Conservation (phyloP, 2,797 vertebrate genomes). For the Pseudocheirus occidentalis region DNA sequence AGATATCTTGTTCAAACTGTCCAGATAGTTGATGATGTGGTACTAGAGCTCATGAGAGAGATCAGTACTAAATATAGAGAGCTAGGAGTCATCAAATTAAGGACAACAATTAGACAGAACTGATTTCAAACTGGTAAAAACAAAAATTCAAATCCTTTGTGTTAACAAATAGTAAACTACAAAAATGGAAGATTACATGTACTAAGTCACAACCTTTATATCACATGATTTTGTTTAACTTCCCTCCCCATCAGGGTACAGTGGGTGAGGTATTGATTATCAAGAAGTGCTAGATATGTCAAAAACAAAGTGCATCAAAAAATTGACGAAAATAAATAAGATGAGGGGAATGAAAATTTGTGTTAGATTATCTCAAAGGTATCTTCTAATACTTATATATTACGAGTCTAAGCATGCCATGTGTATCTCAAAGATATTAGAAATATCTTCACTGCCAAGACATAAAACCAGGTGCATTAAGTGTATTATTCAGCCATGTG, state of each 20-base stretch:
- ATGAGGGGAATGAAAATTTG: not conserved
- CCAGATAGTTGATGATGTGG: not conserved
- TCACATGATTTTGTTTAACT: not conserved
- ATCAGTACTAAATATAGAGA: not conserved
- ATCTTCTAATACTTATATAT: not conserved
- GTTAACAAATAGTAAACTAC: not conserved
- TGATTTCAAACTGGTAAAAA: not conserved
- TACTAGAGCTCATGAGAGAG: not conserved
- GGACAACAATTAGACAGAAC: not conserved
- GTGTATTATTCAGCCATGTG: not conserved
- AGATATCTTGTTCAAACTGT: not conserved
- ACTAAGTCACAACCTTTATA: not conserved
- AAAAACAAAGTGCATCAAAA: not conserved
- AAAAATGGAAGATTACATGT: not conserved
- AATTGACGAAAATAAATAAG: not conserved
- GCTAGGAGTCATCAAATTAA: not conserved
- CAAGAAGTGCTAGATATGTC: not conserved
- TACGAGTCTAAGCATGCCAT: not conserved
- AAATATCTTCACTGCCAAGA: not conserved
- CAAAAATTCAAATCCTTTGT: not conserved
- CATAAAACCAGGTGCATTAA: not conserved
- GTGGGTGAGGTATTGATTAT: not conserved
- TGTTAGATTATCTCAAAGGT: not conserved
- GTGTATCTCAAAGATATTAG: not conserved
- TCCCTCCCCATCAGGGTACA: not conserved